These are phyloP conservation scores for Laticauda colubrina DNA, from an alignment of 2,113 vertebrate genomes.

Conservation along the genomic window DNA sequence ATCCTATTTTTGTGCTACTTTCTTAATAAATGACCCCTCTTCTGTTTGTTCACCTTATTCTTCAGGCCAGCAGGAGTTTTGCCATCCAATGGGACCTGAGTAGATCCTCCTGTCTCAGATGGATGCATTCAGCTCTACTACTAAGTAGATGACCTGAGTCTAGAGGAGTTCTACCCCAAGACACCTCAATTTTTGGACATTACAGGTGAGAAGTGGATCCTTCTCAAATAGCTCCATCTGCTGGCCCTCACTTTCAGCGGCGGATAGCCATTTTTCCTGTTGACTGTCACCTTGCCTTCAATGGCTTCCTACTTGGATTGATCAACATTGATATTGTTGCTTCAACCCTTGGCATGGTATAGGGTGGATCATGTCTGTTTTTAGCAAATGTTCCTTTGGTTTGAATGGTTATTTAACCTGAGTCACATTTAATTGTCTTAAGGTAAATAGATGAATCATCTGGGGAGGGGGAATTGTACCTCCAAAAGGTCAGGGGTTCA, in stretches of 20 bases:
- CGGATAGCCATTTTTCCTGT: not conserved
- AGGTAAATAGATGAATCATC: conserved; percentile 75
- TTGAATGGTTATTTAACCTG: conserved; percentile 72
- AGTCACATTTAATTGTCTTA: conserved; percentile 78
- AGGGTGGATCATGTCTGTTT: conserved; percentile 58
- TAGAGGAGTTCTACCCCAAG: not conserved
- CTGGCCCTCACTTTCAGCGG: not conserved
- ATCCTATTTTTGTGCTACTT: not conserved
- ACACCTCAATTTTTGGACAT: not conserved
- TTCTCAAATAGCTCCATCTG: conserved; percentile 57
- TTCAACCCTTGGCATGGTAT: conserved; percentile 50
- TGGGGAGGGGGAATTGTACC: conserved; percentile 56
- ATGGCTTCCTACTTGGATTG: conserved; percentile 56
- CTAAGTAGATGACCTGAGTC: not conserved
- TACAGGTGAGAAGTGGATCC: not conserved
- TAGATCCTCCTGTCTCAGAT: not conserved
- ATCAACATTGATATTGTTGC: conserved; percentile 35
- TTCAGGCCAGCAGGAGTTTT: not conserved
- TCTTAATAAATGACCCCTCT: not conserved
- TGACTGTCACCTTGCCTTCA: not conserved
- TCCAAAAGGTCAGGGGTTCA: conserved; percentile 68
- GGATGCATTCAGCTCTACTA: not conserved
- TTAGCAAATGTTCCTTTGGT: conserved; percentile 71
- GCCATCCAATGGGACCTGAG: not conserved
- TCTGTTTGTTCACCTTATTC: not conserved